These are phyloP conservation scores for Dromius quadrimaculatus DNA, from an alignment of 2,888 invertebrate species.

Conservation along the genomic window DNA sequence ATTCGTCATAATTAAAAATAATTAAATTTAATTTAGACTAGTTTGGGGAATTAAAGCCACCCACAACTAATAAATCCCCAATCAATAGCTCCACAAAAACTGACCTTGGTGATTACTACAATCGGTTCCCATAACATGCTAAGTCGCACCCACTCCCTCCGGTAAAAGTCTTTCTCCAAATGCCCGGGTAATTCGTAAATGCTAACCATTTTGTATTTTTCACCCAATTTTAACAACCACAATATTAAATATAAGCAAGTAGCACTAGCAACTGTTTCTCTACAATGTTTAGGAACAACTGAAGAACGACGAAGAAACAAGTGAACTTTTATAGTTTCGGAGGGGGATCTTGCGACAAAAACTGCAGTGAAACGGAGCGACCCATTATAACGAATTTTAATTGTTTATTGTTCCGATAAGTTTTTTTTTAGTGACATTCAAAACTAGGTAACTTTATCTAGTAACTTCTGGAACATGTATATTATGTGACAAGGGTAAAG, in stretches of 20 bases:
- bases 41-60: slow-evolving; percentile 2
- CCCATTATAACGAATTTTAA: too few species aligned
- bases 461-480: too few species aligned
- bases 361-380: slow-evolving; percentile 10
- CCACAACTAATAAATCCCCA: slow-evolving; percentile 12
- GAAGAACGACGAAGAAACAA: slow-evolving; percentile 40
- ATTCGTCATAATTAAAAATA: too few species aligned
- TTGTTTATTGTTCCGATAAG: too few species aligned
- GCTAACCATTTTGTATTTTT: slow-evolving; percentile 54
- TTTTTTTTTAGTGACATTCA: too few species aligned
- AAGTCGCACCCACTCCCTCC: slow-evolving; percentile 62
- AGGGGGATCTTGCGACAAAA: slow-evolving; percentile 35
- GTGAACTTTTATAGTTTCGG: slow-evolving; percentile 51
- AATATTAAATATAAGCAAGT: not conserved
- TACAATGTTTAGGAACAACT: slow-evolving; percentile 24
- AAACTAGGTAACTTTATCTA: too few species aligned
- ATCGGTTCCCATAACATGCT: slow-evolving; percentile 62
- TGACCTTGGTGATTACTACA: slow-evolving; percentile 44
- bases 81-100: slow-evolving; percentile 19
- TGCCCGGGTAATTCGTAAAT: slow-evolving; percentile 63
- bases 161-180: slow-evolving; percentile 61
- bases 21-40: too few species aligned
- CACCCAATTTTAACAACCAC: not conserved
- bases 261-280: slow-evolving; percentile 15
- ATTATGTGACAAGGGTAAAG: too few species aligned